phyloP scores from a whole-genome alignment of 2,113 vertebrate species.

The Opisthocomus hoazin region DNA sequence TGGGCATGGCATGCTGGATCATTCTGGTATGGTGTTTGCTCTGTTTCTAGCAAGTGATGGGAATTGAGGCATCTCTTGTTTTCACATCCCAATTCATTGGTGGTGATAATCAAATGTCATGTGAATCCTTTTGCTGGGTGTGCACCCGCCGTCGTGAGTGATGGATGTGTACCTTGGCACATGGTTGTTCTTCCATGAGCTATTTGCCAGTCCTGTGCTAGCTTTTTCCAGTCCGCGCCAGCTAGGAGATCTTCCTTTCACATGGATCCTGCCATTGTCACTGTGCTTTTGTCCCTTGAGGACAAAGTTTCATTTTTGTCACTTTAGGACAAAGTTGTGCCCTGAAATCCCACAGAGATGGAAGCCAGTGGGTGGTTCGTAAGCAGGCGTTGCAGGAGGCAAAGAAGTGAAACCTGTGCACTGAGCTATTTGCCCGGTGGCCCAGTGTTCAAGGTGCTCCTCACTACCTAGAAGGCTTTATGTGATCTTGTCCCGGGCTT shows the following conservation, averaged over 20 bases:
- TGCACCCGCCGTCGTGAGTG: not conserved
- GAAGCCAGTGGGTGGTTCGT: not conserved
- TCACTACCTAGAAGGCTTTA: not conserved
- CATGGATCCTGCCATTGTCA: not conserved
- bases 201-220: not conserved
- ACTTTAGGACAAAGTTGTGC: not conserved
- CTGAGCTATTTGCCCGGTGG: not conserved
- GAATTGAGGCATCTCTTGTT: not conserved
- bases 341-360: not conserved
- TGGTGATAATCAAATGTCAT: not conserved
- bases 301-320: not conserved
- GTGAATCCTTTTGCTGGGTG: not conserved
- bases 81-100: not conserved
- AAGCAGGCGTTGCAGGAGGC: not conserved
- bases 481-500: not conserved
- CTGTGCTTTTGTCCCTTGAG: not conserved
- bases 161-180: not conserved
- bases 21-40: not conserved
- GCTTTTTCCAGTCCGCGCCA: not conserved
- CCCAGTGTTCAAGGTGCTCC: not conserved
- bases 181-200: not conserved
- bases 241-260: not conserved
- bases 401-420: not conserved
- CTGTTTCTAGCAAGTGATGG: not conserved
- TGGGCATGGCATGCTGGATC: not conserved